phyloP scores from a whole-genome alignment of 1,140 invertebrate species.

The Myzus persicae region DNA sequence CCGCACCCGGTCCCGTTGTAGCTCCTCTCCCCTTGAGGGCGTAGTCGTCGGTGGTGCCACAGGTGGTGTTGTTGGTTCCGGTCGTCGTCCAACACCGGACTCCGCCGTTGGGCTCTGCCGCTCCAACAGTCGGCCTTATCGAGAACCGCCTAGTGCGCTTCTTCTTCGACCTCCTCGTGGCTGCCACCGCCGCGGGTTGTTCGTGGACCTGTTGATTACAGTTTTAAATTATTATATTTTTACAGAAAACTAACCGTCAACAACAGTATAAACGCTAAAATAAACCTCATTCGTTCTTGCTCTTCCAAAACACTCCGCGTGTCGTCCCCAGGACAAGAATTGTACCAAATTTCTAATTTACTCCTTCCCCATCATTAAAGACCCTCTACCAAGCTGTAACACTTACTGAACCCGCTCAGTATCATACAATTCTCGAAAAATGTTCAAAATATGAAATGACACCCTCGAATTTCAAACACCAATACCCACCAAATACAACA shows the following conservation, averaged over 20 bases:
- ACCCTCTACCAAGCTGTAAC: too few relatives aligned
- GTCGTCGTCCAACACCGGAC: background rate
- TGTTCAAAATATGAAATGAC: too few relatives aligned
- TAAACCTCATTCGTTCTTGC: background rate
- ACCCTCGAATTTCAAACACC: too few relatives aligned
- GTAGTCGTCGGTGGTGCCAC: background rate
- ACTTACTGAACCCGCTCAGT: too few relatives aligned
- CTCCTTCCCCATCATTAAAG: too few relatives aligned
- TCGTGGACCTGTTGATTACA: background rate
- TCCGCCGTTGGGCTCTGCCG: background rate
- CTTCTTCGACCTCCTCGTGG: background rate
- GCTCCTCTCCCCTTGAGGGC: background rate
- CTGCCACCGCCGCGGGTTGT: background rate
- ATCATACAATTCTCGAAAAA: too few relatives aligned
- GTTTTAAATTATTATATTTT: background rate
- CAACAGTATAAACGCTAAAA: background rate
- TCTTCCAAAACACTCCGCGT: too few relatives aligned
- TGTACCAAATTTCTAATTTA: too few relatives aligned
- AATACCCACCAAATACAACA: too few relatives aligned
- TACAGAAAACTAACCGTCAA: background rate
- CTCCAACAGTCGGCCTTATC: background rate
- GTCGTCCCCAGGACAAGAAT: too few relatives aligned
- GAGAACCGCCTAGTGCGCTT: constrained; percentile 46
- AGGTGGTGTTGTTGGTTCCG: background rate
- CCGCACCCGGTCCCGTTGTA: too few relatives aligned